Evolutionary conservation across 1,140 invertebrate genomes (phyloP).

Genomic region (Archivesica marissinica): DNA sequence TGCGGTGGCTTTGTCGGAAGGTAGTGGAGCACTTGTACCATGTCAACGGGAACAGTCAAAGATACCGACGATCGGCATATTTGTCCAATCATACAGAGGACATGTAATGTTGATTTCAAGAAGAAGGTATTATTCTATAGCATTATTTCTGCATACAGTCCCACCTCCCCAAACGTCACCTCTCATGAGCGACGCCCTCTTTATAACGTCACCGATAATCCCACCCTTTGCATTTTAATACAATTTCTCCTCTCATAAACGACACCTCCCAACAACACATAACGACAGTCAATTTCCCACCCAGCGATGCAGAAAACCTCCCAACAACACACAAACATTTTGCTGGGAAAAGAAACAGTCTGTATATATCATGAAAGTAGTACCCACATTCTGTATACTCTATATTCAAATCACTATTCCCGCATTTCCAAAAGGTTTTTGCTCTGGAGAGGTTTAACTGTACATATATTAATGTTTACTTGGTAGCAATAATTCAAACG

Average conservation of each 20-base stretch:
- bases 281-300: not conserved
- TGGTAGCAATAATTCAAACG: too few species aligned
- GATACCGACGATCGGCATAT: slow-evolving; percentile 72
- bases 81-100: slow-evolving; percentile 62
- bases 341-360: too few species aligned
- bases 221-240: not conserved
- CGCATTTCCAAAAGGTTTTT: too few species aligned
- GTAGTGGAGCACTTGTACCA: slow-evolving; percentile 65
- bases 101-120: slow-evolving; percentile 72
- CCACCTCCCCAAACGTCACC: not conserved
- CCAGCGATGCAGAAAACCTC: too few species aligned
- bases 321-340: too few species aligned
- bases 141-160: not conserved
- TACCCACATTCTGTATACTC: too few species aligned
- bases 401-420: too few species aligned
- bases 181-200: not conserved
- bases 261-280: not conserved
- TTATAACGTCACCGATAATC: not conserved
- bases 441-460: too few species aligned
- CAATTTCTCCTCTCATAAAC: not conserved
- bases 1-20: slow-evolving; percentile 71
- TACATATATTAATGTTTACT: too few species aligned
- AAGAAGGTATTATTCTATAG: slow-evolving; percentile 31
- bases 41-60: slow-evolving; percentile 70
- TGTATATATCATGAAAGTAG: too few species aligned